These are phyloP conservation scores for Bellardia pandia DNA, from an alignment of 2,888 invertebrate species.

Conservation along the genomic window DNA sequence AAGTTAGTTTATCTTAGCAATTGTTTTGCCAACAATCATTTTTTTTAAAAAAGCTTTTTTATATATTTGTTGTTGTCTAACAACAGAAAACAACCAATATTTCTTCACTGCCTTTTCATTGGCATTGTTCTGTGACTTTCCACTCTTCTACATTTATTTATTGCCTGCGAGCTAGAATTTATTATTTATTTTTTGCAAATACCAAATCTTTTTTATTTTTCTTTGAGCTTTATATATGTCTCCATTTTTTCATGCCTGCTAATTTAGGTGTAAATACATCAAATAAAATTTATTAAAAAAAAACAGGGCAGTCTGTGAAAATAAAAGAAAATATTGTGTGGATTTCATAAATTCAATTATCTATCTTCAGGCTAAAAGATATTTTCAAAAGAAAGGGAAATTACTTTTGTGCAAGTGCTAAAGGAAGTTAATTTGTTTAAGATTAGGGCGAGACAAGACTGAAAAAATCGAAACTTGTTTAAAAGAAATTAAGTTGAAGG, in stretches of 20 bases:
- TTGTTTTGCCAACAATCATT: constrained; percentile 32
- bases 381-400: background rate
- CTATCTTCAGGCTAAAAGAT: background rate
- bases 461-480: background rate
- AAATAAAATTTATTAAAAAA: constrained; percentile 51
- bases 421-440: constrained; percentile 30
- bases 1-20: constrained; percentile 36
- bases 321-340: constrained; percentile 33
- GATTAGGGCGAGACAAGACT: background rate
- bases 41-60: background rate
- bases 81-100: constrained; percentile 8
- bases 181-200: constrained; percentile 1
- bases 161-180: constrained; percentile 40
- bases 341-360: constrained; percentile 48
- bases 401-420: background rate
- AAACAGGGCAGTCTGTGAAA: background rate
- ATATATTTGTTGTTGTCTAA: background rate
- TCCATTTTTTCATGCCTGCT: background rate
- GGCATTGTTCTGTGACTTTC: background rate
- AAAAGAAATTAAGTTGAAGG: constrained; percentile 7
- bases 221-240: background rate
- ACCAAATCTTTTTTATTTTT: constrained; percentile 18
- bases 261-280: constrained; percentile 51
- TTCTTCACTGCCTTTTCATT: constrained; percentile 30
- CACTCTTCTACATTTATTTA: constrained; percentile 40